These are phyloP conservation scores for Tachina lurida DNA, from an alignment of 2,888 invertebrate genomes.

Conservation along the genomic window DNA sequence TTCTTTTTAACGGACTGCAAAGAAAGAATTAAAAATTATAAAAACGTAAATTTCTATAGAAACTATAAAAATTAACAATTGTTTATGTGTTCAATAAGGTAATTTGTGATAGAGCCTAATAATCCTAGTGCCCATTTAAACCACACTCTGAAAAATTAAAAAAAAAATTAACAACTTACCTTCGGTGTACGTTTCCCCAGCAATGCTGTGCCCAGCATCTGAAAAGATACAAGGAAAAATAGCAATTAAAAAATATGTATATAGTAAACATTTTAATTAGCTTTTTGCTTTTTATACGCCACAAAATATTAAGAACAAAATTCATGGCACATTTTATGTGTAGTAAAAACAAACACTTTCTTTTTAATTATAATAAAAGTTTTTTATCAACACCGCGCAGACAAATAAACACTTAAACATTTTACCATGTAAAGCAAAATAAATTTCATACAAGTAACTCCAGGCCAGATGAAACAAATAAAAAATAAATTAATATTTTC, in stretches of 20 bases:
- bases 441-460: too few relatives aligned
- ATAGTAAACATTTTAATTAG: slow-evolving; percentile 6
- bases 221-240: slow-evolving; percentile 69
- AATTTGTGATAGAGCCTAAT: too few relatives aligned
- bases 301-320: background rate
- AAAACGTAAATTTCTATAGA: background rate
- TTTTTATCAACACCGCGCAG: background rate
- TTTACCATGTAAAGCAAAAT: too few relatives aligned
- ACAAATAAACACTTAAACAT: too few relatives aligned
- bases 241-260: background rate
- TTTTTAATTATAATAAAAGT: background rate
- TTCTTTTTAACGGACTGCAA: slow-evolving; percentile 82
- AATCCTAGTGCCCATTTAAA: background rate
- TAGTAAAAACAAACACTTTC: background rate
- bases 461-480: too few relatives aligned
- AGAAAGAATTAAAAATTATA: slow-evolving; percentile 30
- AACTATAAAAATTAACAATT: too few relatives aligned
- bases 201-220: slow-evolving; percentile 83
- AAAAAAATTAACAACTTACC: slow-evolving; percentile 74
- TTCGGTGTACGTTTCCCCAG: slow-evolving; percentile 82
- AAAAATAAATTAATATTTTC: too few relatives aligned
- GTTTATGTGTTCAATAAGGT: too few relatives aligned
- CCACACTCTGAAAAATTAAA: background rate
- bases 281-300: background rate
- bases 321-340: background rate